Percentiles rank a stretch among this genome's conserved stretches.
phyloP scores from a whole-genome alignment of 2,888 invertebrate species.

The Lycophotia porphyrea region DNA sequence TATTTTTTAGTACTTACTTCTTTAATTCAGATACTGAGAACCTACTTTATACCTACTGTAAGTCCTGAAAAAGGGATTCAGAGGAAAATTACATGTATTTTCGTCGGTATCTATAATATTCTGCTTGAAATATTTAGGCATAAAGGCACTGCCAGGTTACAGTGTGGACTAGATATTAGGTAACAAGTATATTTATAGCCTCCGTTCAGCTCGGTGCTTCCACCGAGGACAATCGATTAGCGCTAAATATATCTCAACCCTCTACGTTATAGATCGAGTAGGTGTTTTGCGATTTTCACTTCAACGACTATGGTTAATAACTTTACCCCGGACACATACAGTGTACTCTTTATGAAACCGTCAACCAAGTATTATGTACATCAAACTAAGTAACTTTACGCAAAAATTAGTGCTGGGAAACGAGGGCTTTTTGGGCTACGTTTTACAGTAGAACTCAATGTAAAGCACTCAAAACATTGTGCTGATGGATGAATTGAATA shows the following conservation, averaged over 20 bases:
- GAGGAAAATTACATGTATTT: not conserved
- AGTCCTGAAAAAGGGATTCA: not conserved
- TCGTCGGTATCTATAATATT: not conserved
- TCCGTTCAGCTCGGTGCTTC: not conserved
- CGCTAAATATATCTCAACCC: constrained; percentile 42
- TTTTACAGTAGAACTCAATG: too few relatives aligned
- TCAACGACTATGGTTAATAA: too few relatives aligned
- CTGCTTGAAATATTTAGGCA: not conserved
- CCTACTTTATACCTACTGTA: not conserved
- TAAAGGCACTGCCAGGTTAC: not conserved
- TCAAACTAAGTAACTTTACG: too few relatives aligned
- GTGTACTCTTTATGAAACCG: too few relatives aligned
- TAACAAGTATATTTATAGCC: constrained; percentile 11
- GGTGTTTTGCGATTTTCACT: not conserved
- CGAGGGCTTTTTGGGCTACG: too few relatives aligned
- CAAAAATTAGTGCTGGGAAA: too few relatives aligned
- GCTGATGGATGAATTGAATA: too few relatives aligned
- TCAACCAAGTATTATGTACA: too few relatives aligned
- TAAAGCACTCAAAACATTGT: too few relatives aligned
- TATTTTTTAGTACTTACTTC: not conserved
- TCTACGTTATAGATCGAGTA: not conserved
- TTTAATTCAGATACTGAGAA: not conserved
- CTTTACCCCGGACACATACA: too few relatives aligned
- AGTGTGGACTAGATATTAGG: not conserved
- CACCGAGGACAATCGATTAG: constrained; percentile 48